These are phyloP conservation scores for Ommatoiulus sabulosus DNA, from an alignment of 2,888 invertebrate species.

Conservation along the genomic window DNA sequence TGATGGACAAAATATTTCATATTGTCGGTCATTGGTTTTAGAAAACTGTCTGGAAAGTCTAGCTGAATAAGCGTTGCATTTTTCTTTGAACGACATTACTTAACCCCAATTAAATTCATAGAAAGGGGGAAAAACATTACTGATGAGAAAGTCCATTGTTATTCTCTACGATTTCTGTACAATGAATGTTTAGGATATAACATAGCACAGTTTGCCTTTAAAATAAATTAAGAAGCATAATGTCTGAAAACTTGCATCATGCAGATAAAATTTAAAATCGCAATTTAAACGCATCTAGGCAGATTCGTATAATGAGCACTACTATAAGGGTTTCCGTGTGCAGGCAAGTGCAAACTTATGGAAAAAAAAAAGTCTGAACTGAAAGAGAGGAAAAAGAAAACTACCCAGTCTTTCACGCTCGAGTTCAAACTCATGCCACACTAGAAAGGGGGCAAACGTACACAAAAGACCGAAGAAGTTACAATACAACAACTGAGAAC, in stretches of 20 bases:
- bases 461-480: slow-evolving; percentile 27
- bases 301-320: background rate
- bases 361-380: slow-evolving; percentile 28
- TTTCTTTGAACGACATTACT: background rate
- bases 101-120: background rate
- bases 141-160: background rate
- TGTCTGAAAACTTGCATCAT: slow-evolving; percentile 1
- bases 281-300: background rate
- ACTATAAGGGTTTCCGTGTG: slow-evolving; percentile 25
- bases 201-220: background rate
- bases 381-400: background rate
- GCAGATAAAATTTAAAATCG: background rate
- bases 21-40: background rate
- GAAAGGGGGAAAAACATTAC: background rate
- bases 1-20: background rate
- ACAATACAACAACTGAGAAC: slow-evolving; percentile 19
- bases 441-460: slow-evolving; percentile 25
- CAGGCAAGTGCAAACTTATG: background rate
- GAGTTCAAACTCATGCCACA: slow-evolving; percentile 42
- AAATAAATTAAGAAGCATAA: background rate
- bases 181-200: background rate
- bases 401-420: slow-evolving; percentile 15
- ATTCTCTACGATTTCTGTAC: background rate
- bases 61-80: background rate
- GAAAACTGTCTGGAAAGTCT: background rate